Base-by-base conservation (phyloP, 2,888 invertebrate genomes). In the Druceiella hillmani region DNA sequence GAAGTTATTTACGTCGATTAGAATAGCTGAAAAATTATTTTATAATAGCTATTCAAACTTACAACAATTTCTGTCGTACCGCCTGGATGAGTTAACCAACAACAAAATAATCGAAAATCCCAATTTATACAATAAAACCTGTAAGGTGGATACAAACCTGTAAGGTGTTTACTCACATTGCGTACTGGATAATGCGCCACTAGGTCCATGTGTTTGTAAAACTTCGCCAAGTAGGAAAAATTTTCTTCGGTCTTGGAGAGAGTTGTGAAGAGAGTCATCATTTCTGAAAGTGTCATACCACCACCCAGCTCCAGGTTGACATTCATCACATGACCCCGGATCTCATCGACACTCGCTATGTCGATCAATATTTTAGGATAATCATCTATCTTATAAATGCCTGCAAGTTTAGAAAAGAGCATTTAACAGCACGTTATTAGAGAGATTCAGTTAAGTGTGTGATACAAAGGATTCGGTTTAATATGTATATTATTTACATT, bases 181-280 rank as follows among this genome's bases (percentile, higher is more conserved):
- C 86, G 66, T 2, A 87, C 79, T 25, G 83, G 80, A 32, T 81
- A 74, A 58, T 79, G 82, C 1, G 86, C 87, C 9, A 87, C 77
- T 33, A 83, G 58, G 53, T 82, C 79, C 54, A 86, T 67, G 50
- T 87, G 85, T 27, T 77, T 65, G 25, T 74, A 74, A 43, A 86
- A 62, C 36, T 72, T 66, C 39, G 66, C 66, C 34, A 83, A 61
- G 56, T 86, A 83, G 2, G 62, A 60, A 52, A 81, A 85, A n/a
- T 75, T 73, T 5, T 64, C 60, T 36, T 58, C 61, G 9, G 55
- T 45, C 11, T 59, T 51, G 10, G 64, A 59, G 1, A 66, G 50
- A 32, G 61, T 57, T 6, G 55, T 51, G 37, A 75, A 74, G 10
- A 74, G 55, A 52, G 61, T 49, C 66, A 72, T 67, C 64, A 66